Base-by-base conservation (phyloP, 2,797 vertebrate genomes). In the Enteromius mattozi region DNA sequence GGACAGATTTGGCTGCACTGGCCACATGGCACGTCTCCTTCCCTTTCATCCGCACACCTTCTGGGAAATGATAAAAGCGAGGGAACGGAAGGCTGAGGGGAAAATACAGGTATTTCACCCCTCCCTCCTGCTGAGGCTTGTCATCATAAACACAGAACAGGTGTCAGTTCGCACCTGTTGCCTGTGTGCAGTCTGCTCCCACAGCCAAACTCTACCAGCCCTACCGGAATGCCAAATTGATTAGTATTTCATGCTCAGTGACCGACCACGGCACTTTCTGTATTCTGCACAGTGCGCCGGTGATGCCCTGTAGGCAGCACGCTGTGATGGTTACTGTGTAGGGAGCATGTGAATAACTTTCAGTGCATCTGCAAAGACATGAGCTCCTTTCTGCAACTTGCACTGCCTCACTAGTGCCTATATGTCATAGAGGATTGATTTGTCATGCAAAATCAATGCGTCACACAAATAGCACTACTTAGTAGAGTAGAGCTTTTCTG, bases 61-160 rank as follows among this genome's bases (percentile, higher is more conserved):
- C 70, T 75, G 66, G 72, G 81, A 83, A 83, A 82, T 78, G 35
- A 80, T 71, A 49, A 78, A 78, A 69, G 80, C 35, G 16, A 66
- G 54, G 74, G 59, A 40, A 16, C 54, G 51, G 70, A 35, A 78
- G 56, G 45, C 42, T 24, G 6, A 66, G 51, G 69, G 42, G 70
- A 65, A 76, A 54, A 76, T 24, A 54, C 63, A 82, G 54, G 78
- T 74, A 82, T 82, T 88, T 71, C 69, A 56, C 59, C 27, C 19
- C 6, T 12, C 59, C 30, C 56, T 63, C 61, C 81, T 70, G 14
- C 59, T 56, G 65, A 54, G 78, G 35, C 81, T 83, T 59, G 21
- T 80, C 85, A 65, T 77, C 76, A 77, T 80, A 83, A 85, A 85
- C 69, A 83, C 87, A 69, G 87, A 87, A 49, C 87, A 87, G 86